Evolutionary conservation across 2,113 vertebrate species (phyloP).

Genomic region (Macaca mulatta): DNA sequence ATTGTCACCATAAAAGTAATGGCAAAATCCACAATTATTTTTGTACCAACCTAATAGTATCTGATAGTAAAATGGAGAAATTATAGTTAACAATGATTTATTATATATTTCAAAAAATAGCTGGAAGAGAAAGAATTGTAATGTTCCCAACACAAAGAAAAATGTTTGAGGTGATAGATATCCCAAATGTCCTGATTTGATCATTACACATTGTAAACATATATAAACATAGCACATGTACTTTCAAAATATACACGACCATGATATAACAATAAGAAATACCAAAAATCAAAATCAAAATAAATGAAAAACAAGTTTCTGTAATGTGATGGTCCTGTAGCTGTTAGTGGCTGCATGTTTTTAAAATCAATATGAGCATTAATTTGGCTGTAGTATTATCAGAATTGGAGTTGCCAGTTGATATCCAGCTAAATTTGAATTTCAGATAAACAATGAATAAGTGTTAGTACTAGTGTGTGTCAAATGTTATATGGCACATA

Average conservation of each 20-base stretch:
- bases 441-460: not conserved
- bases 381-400: not conserved
- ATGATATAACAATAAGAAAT: not conserved
- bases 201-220: not conserved
- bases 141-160: not conserved
- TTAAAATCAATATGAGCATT: not conserved
- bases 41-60: not conserved
- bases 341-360: not conserved
- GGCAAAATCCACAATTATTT: no score
- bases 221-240: not conserved
- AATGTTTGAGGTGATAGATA: not conserved
- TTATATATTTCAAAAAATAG: not conserved
- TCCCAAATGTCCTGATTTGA: not conserved
- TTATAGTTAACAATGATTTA: not conserved
- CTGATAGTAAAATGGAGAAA: not conserved
- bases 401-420: not conserved
- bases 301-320: not conserved
- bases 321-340: not conserved
- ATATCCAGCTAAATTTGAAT: not conserved
- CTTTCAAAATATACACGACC: not conserved
- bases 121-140: not conserved
- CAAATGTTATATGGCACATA: not conserved
- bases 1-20: no score
- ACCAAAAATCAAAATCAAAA: not conserved
- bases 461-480: not conserved